A percentile compares a stretch with the other conserved stretches of the same genome.
These are phyloP conservation scores for Poecilia velifera DNA, from an alignment of 2,797 vertebrate genomes.

Conservation along the genomic window DNA sequence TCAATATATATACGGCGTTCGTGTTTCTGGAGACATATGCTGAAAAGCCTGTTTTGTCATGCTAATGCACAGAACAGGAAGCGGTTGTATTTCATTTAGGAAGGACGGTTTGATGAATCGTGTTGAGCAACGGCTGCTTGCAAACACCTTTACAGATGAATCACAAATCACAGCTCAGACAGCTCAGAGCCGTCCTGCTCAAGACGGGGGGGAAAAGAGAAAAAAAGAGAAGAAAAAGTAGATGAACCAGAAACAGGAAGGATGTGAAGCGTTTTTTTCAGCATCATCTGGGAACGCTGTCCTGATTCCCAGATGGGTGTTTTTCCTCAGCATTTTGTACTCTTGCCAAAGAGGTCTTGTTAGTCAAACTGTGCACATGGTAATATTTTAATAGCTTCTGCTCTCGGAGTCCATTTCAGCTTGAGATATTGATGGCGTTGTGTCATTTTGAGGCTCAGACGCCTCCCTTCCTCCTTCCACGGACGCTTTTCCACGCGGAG, in stretches of 20 bases:
- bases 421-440: conserved; percentile 74
- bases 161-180: conserved; percentile 50
- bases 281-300: conserved; percentile 62
- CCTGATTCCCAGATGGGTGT: conserved; percentile 67
- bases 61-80: conserved; percentile 19
- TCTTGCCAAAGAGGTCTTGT: conserved; percentile 70
- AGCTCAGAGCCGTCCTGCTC: conserved; percentile 45
- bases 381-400: conserved; percentile 75
- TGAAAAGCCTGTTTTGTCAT: conserved; percentile 19
- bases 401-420: conserved; percentile 53
- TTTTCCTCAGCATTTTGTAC: conserved; percentile 65
- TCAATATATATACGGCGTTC: background rate
- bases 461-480: conserved; percentile 70
- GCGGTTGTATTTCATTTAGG: conserved; percentile 18
- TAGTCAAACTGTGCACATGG: conserved; percentile 63
- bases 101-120: conserved; percentile 34
- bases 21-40: background rate
- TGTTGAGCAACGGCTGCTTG: conserved; percentile 11
- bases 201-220: background rate
- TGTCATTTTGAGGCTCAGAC: conserved; percentile 60
- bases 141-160: conserved; percentile 45
- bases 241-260: conserved; percentile 74
- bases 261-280: conserved; percentile 66
- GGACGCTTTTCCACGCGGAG: conserved; percentile 57
- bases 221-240: conserved; percentile 50